A percentile compares a stretch with the other conserved stretches of the same genome.
Conservation (phyloP, 1,140 invertebrate genomes). For the Trachymyrmex cornetzi region DNA sequence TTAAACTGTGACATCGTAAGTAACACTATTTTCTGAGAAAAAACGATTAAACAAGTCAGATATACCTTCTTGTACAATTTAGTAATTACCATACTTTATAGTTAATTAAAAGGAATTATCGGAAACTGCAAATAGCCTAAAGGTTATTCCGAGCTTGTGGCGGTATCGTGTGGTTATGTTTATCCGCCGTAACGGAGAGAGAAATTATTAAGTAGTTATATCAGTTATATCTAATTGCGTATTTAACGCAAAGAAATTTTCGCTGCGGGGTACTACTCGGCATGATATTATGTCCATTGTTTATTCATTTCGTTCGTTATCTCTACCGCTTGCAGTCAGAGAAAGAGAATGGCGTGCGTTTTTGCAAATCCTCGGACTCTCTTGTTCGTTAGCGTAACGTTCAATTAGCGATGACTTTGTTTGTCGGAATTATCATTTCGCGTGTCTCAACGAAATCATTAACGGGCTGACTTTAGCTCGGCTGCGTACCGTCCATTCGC, state of each 20-base stretch:
- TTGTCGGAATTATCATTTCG: conserved; percentile 54
- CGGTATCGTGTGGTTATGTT: conserved; percentile 65
- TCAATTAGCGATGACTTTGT: conserved; percentile 58
- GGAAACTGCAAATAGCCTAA: conserved; percentile 63
- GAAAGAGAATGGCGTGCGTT: conserved; percentile 13
- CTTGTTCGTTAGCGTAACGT: conserved; percentile 54
- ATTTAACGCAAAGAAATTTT: conserved; percentile 71
- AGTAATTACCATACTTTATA: conserved; percentile 68
- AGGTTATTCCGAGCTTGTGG: conserved; percentile 36
- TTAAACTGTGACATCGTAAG: neutral
- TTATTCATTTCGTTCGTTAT: conserved; percentile 57
- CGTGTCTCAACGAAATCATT: conserved; percentile 56
- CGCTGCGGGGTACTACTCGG: conserved; percentile 12
- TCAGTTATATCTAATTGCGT: conserved; percentile 68
- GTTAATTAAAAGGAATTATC: conserved; percentile 72
- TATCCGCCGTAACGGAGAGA: conserved; percentile 67
- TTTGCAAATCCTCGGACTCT: neutral
- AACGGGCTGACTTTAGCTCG: conserved; percentile 47
- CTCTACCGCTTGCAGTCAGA: neutral
- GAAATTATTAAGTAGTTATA: conserved; percentile 73
- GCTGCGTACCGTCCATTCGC: conserved; percentile 29
- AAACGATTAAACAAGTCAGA: conserved; percentile 29
- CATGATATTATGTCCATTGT: conserved; percentile 19
- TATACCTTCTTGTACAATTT: conserved; percentile 11
- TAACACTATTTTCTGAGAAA: conserved; percentile 25